Percentiles rank a stretch among this genome's conserved stretches.
These are phyloP conservation scores for Silurus asotus DNA, from an alignment of 2,113 vertebrate genomes.

Conservation along the genomic window DNA sequence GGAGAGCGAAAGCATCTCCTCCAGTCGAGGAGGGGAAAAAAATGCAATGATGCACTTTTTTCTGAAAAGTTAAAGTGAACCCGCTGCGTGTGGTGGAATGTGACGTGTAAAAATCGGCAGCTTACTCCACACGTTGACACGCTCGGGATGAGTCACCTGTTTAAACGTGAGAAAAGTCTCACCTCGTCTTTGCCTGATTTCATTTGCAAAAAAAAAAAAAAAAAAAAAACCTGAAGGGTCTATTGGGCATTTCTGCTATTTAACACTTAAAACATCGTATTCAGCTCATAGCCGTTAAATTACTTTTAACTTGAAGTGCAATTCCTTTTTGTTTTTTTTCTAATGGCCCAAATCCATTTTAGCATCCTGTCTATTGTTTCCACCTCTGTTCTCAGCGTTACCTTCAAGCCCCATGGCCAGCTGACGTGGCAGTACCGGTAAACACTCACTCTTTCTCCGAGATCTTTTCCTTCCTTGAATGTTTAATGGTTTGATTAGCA, in stretches of 20 bases:
- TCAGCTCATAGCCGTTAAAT: not conserved
- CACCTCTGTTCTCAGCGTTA: conserved; percentile 17
- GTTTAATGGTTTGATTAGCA: conserved; percentile 48
- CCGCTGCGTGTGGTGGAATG: not conserved
- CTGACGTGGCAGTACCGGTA: conserved; percentile 8
- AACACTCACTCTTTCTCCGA: not conserved
- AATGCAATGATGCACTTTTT: not conserved
- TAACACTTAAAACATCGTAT: not conserved
- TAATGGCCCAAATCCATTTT: conserved; percentile 1
- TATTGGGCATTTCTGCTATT: conserved; percentile 1
- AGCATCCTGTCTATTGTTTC: conserved; percentile 33
- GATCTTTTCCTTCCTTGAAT: conserved; percentile 15
- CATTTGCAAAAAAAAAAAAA: not conserved
- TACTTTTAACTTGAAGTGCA: not conserved
- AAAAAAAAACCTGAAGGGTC: not conserved
- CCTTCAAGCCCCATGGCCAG: conserved; percentile 10
- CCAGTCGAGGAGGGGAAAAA: not conserved
- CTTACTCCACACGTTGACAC: not conserved
- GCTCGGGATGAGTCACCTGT: conserved; percentile 22
- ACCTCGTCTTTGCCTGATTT: conserved; percentile 15
- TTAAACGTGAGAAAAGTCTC: conserved; percentile 18
- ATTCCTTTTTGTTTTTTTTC: not conserved
- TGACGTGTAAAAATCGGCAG: conserved; percentile 15
- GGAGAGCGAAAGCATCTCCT: not conserved
- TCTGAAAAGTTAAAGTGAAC: not conserved